Percentiles rank a stretch among this genome's conserved stretches.
Evolutionary conservation across 2,113 vertebrate genomes (phyloP).

Genomic region (Myocastor coypus): DNA sequence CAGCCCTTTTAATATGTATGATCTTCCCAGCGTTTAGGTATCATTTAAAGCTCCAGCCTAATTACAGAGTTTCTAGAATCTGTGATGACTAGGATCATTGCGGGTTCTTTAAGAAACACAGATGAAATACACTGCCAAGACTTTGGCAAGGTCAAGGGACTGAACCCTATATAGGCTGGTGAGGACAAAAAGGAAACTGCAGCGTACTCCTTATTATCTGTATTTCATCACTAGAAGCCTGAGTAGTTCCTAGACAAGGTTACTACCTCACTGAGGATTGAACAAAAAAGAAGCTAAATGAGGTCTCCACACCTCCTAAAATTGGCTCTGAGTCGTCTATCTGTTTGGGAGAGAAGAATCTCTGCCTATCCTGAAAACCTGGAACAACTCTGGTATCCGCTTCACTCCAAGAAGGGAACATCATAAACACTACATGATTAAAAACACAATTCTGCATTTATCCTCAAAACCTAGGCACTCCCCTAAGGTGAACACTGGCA

Average conservation of each 20-base stretch:
- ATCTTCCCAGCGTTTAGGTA: not conserved
- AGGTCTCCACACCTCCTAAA: not conserved
- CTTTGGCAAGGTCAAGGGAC: not conserved
- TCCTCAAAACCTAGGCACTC: not conserved
- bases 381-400: not conserved
- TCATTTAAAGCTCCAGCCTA: not conserved
- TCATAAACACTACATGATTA: not conserved
- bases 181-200: not conserved
- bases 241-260: not conserved
- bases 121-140: slow-evolving; percentile 3
- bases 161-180: not conserved
- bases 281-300: not conserved
- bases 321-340: not conserved
- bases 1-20: not conserved
- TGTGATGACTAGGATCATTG: not conserved
- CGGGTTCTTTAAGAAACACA: slow-evolving; percentile 29
- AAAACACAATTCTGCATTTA: not conserved
- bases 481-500: not conserved
- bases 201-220: not conserved
- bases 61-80: not conserved
- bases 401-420: not conserved
- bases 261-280: not conserved
- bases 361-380: not conserved
- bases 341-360: not conserved
- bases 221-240: not conserved